Evolutionary conservation across 2,113 vertebrate species (phyloP).

Genomic region (Scytalopus superciliaris): DNA sequence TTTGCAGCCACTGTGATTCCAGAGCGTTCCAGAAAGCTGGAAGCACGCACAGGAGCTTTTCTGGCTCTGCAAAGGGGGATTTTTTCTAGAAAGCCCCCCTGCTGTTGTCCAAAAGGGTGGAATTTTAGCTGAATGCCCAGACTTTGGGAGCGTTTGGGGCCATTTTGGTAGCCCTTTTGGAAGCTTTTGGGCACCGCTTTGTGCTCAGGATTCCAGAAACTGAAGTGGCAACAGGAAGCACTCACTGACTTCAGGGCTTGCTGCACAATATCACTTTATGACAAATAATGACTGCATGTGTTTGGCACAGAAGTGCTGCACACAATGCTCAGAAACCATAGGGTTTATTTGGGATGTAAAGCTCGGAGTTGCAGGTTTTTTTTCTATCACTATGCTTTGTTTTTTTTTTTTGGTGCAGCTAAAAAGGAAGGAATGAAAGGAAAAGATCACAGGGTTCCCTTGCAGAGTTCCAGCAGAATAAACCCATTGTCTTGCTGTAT

Average conservation of each 20-base stretch:
- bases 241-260: not conserved
- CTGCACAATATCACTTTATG: not conserved
- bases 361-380: not conserved
- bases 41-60: not conserved
- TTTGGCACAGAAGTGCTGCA: not conserved
- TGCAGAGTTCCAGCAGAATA: not conserved
- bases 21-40: not conserved
- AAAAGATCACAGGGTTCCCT: conserved; percentile 4
- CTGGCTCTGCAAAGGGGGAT: not conserved
- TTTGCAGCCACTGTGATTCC: not conserved
- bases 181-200: not conserved
- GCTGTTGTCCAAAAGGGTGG: not conserved
- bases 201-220: not conserved
- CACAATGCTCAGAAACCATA: not conserved
- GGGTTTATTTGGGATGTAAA: not conserved
- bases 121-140: not conserved
- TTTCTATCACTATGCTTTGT: not conserved
- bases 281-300: not conserved
- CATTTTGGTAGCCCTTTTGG: too few relatives aligned
- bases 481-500: not conserved
- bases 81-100: not conserved
- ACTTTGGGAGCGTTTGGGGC: not conserved
- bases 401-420: not conserved
- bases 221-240: not conserved
- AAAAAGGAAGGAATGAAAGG: not conserved